These are phyloP conservation scores for Ochropacha duplaris DNA, from an alignment of 2,888 invertebrate genomes.

Conservation along the genomic window DNA sequence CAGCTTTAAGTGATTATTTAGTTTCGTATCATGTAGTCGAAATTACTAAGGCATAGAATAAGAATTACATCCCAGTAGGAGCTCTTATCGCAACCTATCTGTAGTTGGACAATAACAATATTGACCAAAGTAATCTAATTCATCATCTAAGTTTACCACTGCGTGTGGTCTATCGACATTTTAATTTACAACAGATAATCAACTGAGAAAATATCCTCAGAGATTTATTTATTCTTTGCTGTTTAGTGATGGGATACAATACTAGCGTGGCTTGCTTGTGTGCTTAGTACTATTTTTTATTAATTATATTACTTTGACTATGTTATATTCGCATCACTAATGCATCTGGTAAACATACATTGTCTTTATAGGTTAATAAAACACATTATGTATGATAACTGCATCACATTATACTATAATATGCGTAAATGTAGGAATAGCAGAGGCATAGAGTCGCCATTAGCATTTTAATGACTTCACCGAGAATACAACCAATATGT, in stretches of 20 bases:
- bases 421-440: constrained; percentile 19
- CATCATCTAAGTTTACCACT: neutral
- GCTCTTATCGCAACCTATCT: too few relatives aligned
- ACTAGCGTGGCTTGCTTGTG: too few relatives aligned
- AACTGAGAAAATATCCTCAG: neutral
- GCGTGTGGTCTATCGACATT: neutral
- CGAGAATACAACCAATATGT: too few relatives aligned
- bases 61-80: too few relatives aligned
- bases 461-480: neutral
- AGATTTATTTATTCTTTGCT: neutral
- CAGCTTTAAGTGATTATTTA: too few relatives aligned
- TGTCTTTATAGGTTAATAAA: constrained; percentile 24
- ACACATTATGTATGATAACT: constrained; percentile 19
- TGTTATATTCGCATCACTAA: neutral
- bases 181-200: neutral
- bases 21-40: neutral
- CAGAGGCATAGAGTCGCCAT: constrained; percentile 5
- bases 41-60: too few relatives aligned
- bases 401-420: constrained; percentile 13
- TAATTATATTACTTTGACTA: neutral
- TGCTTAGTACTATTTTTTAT: too few relatives aligned
- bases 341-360: constrained; percentile 10
- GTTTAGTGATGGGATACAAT: too few relatives aligned
- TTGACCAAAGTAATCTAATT: neutral
- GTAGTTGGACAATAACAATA: neutral